Conservation (phyloP, 2,888 invertebrate species). For the Scaptodrosophila latifasciaeformis region DNA sequence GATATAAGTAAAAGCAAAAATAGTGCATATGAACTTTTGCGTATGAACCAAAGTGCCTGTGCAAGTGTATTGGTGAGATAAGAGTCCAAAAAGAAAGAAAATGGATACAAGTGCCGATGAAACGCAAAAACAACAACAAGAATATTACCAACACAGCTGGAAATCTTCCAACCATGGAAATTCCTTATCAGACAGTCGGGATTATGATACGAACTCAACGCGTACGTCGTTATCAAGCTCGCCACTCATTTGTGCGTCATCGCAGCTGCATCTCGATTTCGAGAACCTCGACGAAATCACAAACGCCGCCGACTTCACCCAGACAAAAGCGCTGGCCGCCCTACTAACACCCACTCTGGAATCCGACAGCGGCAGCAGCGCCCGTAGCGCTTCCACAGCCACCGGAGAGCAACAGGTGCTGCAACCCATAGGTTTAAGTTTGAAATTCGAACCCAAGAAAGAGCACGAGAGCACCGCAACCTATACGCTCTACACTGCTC, state of each 20-base stretch:
- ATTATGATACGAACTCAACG: slow-evolving; percentile 62
- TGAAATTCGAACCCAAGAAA: slow-evolving; percentile 53
- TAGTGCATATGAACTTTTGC: slow-evolving; percentile 44
- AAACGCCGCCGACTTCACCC: background rate
- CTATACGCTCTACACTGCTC: slow-evolving; percentile 37
- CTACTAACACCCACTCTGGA: slow-evolving; percentile 45
- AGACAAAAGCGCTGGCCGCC: slow-evolving; percentile 40
- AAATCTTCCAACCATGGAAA: slow-evolving; percentile 47
- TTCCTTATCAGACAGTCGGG: slow-evolving; percentile 62
- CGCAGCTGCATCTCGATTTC: slow-evolving; percentile 41
- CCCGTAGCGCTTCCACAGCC: background rate
- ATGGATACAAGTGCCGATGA: slow-evolving; percentile 47
- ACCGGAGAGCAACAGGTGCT: slow-evolving; percentile 70
- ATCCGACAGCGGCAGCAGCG: slow-evolving; percentile 21
- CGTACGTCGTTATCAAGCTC: slow-evolving; percentile 54
- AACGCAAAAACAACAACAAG: slow-evolving; percentile 26
- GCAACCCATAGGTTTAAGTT: slow-evolving; percentile 66
- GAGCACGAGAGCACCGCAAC: slow-evolving; percentile 49
- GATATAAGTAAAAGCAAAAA: slow-evolving; percentile 38
- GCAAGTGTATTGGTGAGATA: slow-evolving; percentile 33
- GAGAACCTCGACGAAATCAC: slow-evolving; percentile 35
- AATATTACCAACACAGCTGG: slow-evolving; percentile 42
- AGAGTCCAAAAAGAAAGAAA: slow-evolving; percentile 41
- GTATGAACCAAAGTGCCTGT: slow-evolving; percentile 15
- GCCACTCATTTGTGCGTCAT: slow-evolving; percentile 43